These are phyloP conservation scores for Drosophila baimaii DNA, from an alignment of 1,140 invertebrate species.

Conservation along the genomic window DNA sequence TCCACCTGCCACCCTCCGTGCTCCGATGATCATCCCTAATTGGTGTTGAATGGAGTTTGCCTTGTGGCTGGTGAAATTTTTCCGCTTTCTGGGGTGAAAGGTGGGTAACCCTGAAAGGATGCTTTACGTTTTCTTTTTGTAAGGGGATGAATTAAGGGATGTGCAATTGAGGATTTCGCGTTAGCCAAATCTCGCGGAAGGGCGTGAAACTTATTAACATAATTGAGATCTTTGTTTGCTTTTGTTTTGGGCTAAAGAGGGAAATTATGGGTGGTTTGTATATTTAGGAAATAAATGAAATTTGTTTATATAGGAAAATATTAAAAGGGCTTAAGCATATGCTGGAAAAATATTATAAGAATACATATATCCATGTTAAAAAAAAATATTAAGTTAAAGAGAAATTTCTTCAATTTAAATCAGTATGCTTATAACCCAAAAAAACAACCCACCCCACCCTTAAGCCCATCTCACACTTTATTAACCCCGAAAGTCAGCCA, in stretches of 20 bases:
- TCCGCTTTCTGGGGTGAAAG: constrained; percentile 65
- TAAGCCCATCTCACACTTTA: constrained; percentile 4
- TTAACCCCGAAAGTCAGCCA: not conserved
- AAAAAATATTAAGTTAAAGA: not conserved
- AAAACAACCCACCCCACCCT: not conserved
- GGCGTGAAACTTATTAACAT: constrained; percentile 81
- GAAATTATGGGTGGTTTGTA: constrained; percentile 5
- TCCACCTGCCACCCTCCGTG: constrained; percentile 36
- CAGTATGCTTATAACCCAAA: not conserved
- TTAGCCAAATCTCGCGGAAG: constrained; percentile 60
- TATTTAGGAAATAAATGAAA: not conserved
- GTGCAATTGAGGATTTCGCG: constrained; percentile 14
- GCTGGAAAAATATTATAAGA: not conserved
- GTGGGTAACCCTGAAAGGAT: constrained; percentile 62
- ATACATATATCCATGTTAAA: no score
- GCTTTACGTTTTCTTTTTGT: constrained; percentile 22
- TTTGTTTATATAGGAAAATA: not conserved
- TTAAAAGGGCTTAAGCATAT: not conserved
- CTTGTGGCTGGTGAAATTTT: constrained; percentile 54
- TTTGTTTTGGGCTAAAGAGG: constrained; percentile 11
- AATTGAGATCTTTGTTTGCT: constrained; percentile 77
- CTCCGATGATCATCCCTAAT: constrained; percentile 81
- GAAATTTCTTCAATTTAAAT: not conserved
- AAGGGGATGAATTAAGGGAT: constrained; percentile 9
- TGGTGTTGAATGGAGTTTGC: constrained; percentile 83